A percentile compares a stretch with the other conserved stretches of the same genome.
Evolutionary conservation across 1,140 invertebrate genomes (phyloP).

Genomic region (Magallana angulata): DNA sequence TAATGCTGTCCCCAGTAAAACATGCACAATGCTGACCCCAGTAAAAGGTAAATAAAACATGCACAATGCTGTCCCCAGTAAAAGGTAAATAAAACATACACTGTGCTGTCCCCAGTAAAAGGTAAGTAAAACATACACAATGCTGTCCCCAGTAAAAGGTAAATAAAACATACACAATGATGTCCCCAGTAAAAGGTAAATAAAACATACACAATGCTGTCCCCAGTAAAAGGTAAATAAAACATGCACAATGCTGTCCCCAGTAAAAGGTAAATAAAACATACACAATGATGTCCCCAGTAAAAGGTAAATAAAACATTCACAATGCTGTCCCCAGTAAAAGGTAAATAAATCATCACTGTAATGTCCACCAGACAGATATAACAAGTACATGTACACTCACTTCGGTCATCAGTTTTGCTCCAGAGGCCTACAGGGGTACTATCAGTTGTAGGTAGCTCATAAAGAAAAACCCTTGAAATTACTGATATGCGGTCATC

Average conservation of each 20-base stretch:
- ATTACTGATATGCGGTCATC: too few relatives aligned
- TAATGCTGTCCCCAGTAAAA: constrained; percentile 61
- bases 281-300: constrained; percentile 60
- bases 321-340: constrained; percentile 60
- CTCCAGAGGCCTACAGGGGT: too few relatives aligned
- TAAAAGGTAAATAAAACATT: constrained; percentile 70
- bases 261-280: constrained; percentile 68
- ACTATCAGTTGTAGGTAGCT: too few relatives aligned
- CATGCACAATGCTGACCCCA: too few relatives aligned
- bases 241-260: constrained; percentile 67
- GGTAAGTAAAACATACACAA: constrained; percentile 67
- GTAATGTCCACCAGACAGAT: too few relatives aligned
- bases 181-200: constrained; percentile 65
- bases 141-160: constrained; percentile 63
- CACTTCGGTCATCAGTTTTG: too few relatives aligned
- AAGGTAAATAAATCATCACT: not conserved
- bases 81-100: constrained; percentile 69
- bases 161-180: constrained; percentile 64
- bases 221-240: constrained; percentile 65
- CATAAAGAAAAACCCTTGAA: too few relatives aligned
- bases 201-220: constrained; percentile 63
- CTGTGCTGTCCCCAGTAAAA: constrained; percentile 61
- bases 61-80: constrained; percentile 58
- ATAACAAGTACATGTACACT: too few relatives aligned
- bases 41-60: constrained; percentile 65